phyloP scores from a whole-genome alignment of 1,140 invertebrate genomes.

The Caenorhabditis inopinata region DNA sequence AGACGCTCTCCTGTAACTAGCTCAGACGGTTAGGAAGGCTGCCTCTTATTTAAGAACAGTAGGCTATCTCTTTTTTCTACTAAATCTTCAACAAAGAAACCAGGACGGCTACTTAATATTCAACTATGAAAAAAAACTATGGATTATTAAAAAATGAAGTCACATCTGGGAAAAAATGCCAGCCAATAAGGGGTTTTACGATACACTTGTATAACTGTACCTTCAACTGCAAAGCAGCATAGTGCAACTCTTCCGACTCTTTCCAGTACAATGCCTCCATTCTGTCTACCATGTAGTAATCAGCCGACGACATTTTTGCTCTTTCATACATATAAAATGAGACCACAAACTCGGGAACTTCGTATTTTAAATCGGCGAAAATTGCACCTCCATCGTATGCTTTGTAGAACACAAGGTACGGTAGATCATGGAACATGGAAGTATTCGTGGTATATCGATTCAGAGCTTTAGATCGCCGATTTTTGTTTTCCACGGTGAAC shows the following conservation, averaged over 20 bases:
- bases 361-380: constrained; percentile 1
- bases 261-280: constrained; percentile 27
- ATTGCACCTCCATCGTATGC: not conserved
- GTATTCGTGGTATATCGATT: not conserved
- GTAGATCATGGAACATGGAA: not conserved
- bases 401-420: constrained; percentile 9
- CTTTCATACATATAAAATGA: not conserved
- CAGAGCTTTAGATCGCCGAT: not conserved
- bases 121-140: too few species aligned
- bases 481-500: not conserved
- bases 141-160: too few species aligned
- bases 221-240: not conserved
- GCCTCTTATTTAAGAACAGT: too few species aligned
- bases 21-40: not conserved
- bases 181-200: too few species aligned
- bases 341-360: not conserved
- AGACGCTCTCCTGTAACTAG: constrained; percentile 17
- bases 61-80: too few species aligned
- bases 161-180: too few species aligned
- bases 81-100: too few species aligned
- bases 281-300: constrained; percentile 4
- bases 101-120: too few species aligned
- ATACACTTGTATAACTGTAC: not conserved
- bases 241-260: not conserved
- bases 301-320: not conserved